Conservation (phyloP, 1,140 invertebrate genomes). For the Saxidomus purpurata region DNA sequence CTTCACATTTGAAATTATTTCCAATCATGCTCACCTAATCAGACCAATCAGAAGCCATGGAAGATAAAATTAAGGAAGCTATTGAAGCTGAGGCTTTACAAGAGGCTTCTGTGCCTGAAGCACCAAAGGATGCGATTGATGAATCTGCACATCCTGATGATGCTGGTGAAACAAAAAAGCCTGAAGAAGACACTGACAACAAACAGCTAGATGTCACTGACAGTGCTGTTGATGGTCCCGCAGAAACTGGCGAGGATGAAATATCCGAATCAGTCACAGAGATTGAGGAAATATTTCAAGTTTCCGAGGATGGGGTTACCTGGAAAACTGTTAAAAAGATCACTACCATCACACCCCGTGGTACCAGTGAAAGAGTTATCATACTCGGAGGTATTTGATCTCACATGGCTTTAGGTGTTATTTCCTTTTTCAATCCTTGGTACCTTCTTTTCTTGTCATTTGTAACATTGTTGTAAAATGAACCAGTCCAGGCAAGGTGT, state of each 20-base stretch:
- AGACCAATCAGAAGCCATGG: constrained; percentile 57
- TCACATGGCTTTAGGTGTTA: neutral
- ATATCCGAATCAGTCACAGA: constrained; percentile 77
- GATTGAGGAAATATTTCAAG: constrained; percentile 82
- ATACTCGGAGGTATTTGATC: constrained; percentile 80
- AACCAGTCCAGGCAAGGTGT: constrained; percentile 10
- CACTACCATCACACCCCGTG: constrained; percentile 78
- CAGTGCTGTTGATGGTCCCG: neutral
- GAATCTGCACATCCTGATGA: neutral
- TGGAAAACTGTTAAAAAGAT: constrained; percentile 83
- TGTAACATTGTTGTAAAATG: constrained; percentile 43
- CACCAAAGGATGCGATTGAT: neutral
- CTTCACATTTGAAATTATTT: constrained; percentile 36
- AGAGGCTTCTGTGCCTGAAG: neutral
- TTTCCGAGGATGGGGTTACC: constrained; percentile 80
- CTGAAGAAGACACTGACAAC: neutral
- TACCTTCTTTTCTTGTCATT: neutral
- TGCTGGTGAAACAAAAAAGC: constrained; percentile 42
- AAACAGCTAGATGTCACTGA: constrained; percentile 24
- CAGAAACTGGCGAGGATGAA: constrained; percentile 66
- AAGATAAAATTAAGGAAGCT: constrained; percentile 29
- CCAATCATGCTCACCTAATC: constrained; percentile 56
- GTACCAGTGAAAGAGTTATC: constrained; percentile 77
- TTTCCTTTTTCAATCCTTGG: neutral
- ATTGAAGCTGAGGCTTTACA: constrained; percentile 20